A percentile compares a stretch with the other conserved stretches of the same genome.
These are phyloP conservation scores for Cyanistes caeruleus DNA, from an alignment of 2,113 vertebrate species.

Conservation along the genomic window DNA sequence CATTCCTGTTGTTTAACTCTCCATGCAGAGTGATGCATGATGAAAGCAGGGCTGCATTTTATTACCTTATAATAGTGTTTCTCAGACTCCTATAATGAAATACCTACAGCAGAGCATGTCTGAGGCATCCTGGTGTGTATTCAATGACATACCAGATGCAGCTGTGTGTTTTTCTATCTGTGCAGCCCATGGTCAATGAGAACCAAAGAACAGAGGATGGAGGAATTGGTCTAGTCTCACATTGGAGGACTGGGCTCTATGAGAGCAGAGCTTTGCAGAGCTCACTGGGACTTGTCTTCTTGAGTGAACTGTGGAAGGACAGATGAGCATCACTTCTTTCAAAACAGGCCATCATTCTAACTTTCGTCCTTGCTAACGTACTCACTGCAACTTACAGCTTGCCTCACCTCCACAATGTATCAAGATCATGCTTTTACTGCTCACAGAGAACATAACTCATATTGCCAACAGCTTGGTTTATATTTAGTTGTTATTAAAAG, in stretches of 20 bases:
- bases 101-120: background rate
- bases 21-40: background rate
- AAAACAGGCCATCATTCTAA: background rate
- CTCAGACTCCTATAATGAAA: constrained; percentile 6
- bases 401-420: background rate
- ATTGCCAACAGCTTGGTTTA: constrained; percentile 6
- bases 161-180: background rate
- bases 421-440: background rate
- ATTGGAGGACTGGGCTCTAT: background rate
- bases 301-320: background rate
- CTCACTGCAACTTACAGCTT: background rate
- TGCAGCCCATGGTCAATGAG: background rate
- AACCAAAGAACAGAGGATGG: background rate
- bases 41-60: background rate
- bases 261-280: background rate
- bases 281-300: background rate
- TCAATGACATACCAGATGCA: background rate
- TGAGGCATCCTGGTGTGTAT: background rate
- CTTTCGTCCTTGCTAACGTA: background rate
- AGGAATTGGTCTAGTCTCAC: background rate
- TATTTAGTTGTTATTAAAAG: constrained; percentile 50
- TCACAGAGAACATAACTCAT: background rate
- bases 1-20: background rate
- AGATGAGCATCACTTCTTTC: background rate
- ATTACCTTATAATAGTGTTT: background rate